Conservation (phyloP, 2,797 vertebrate species). For the Trachops cirrhosus region DNA sequence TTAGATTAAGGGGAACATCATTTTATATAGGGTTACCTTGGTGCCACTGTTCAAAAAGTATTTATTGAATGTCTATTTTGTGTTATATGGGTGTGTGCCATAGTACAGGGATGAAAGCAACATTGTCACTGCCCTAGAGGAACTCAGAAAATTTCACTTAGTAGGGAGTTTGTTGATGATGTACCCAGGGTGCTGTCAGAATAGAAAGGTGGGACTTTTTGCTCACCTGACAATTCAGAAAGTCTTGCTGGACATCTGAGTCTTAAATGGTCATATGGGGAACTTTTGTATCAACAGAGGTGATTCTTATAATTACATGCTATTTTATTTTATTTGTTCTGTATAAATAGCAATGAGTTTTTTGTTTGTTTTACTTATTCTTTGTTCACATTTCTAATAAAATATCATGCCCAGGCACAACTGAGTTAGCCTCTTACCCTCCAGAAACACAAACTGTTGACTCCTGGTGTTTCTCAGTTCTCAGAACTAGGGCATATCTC, state of each 20-base stretch:
- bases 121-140: not conserved
- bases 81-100: not conserved
- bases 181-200: not conserved
- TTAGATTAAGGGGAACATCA: constrained; percentile 2
- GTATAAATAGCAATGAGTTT: not conserved
- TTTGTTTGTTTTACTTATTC: not conserved
- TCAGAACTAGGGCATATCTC: not conserved
- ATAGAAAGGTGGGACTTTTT: not conserved
- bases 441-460: not conserved
- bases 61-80: not conserved
- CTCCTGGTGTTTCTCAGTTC: not conserved
- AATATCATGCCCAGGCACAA: not conserved
- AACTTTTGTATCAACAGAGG: not conserved
- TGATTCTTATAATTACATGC: not conserved
- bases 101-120: not conserved
- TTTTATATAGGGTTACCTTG: not conserved
- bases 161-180: not conserved
- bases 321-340: not conserved
- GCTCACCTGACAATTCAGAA: not conserved
- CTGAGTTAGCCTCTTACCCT: not conserved
- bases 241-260: not conserved
- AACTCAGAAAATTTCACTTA: not conserved
- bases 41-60: not conserved
- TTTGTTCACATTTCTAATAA: constrained; percentile 4
- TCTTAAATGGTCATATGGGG: not conserved